A percentile compares a stretch with the other conserved stretches of the same genome.
Conservation (phyloP, 2,797 vertebrate genomes). For the Apodemus agrarius region DNA sequence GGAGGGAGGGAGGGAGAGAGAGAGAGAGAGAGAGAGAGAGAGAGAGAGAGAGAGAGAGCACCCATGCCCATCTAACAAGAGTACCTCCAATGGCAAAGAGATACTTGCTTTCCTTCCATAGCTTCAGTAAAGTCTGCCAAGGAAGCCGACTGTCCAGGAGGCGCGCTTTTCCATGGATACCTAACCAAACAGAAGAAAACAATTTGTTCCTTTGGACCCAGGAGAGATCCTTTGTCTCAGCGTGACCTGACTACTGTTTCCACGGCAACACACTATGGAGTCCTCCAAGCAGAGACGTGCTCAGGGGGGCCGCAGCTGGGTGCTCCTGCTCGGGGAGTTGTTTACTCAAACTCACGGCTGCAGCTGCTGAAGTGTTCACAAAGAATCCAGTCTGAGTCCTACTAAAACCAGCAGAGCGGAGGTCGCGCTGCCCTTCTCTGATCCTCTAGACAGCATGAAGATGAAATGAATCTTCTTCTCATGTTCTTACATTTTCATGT, state of each 20-base stretch:
- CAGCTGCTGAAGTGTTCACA: background rate
- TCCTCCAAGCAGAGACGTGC: background rate
- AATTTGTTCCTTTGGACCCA: constrained; percentile 51
- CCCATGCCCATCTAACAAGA: background rate
- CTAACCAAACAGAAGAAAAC: constrained; percentile 57
- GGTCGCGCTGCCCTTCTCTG: background rate
- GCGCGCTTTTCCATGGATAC: background rate
- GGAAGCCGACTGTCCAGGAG: constrained; percentile 9
- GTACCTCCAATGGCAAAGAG: background rate
- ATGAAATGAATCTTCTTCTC: constrained; percentile 16
- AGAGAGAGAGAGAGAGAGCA: too few species aligned
- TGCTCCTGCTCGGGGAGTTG: background rate
- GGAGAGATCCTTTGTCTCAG: background rate
- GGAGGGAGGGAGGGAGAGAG: too few species aligned
- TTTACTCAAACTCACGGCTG: background rate
- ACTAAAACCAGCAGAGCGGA: background rate
- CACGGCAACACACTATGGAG: constrained; percentile 47
- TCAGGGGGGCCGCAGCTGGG: constrained; percentile 45
- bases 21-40: background rate
- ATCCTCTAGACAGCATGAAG: constrained; percentile 16
- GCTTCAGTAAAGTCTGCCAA: background rate
- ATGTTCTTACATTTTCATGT: background rate
- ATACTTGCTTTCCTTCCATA: background rate
- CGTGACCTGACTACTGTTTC: constrained; percentile 59
- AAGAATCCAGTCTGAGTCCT: constrained; percentile 61